These are phyloP conservation scores for Scolopax rusticola DNA, from an alignment of 2,797 vertebrate genomes.

Conservation along the genomic window DNA sequence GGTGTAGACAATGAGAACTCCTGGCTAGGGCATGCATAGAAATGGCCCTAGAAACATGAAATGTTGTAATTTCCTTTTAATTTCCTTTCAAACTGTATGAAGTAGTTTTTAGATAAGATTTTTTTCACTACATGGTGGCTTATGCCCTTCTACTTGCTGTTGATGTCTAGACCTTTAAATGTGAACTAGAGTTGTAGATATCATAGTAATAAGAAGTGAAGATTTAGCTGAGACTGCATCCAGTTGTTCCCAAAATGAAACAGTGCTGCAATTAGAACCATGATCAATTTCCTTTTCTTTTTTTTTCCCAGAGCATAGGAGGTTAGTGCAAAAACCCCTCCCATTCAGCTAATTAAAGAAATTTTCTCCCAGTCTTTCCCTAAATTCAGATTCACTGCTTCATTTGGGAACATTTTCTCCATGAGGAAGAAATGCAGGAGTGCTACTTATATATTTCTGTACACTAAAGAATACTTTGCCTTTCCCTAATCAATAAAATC, in stretches of 20 bases:
- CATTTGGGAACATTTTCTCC: not conserved
- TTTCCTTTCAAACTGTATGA: not conserved
- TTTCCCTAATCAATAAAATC: not conserved
- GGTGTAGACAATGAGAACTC: not conserved
- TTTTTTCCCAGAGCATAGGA: not conserved
- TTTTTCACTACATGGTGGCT: not conserved
- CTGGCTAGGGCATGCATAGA: not conserved
- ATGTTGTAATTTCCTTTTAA: not conserved
- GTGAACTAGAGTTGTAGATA: slow-evolving; percentile 30
- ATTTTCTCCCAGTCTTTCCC: not conserved
- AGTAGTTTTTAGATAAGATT: not conserved
- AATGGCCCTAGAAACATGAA: not conserved
- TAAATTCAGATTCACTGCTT: not conserved
- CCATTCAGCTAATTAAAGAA: not conserved
- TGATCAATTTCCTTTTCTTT: not conserved
- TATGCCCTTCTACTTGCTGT: not conserved
- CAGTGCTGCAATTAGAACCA: not conserved
- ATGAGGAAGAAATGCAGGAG: not conserved
- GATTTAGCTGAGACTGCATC: not conserved
- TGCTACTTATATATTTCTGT: not conserved
- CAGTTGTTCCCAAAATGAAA: slow-evolving; percentile 56
- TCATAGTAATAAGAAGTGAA: not conserved
- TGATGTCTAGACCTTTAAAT: not conserved
- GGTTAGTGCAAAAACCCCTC: not conserved
- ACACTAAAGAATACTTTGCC: not conserved